Conservation (phyloP, 1,140 invertebrate species). For the Stenopsyche tienmushanensis region DNA sequence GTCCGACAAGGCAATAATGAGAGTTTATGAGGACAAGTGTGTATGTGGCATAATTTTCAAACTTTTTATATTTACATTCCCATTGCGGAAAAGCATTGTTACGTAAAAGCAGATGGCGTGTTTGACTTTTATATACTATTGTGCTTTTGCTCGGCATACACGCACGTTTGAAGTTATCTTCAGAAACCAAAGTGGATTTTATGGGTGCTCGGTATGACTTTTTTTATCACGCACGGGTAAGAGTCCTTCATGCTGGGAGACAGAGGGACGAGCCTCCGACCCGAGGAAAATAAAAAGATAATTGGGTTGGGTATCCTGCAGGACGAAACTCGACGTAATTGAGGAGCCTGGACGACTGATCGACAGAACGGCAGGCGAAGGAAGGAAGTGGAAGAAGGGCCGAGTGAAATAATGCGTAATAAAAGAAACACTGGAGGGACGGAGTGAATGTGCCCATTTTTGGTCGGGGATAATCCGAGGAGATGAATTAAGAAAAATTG, state of each 20-base stretch:
- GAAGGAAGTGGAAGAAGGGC: slow-evolving; percentile 1
- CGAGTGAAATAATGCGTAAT: slow-evolving; percentile 19
- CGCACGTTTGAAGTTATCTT: background rate
- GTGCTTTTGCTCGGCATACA: background rate
- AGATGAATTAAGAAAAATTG: slow-evolving; percentile 11
- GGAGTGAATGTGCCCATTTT: background rate
- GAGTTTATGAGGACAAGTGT: too few relatives aligned
- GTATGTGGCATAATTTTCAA: too few relatives aligned
- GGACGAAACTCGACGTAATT: slow-evolving; percentile 16
- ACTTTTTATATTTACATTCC: too few relatives aligned
- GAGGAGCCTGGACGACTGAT: slow-evolving; percentile 25
- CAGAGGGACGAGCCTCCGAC: slow-evolving; percentile 14
- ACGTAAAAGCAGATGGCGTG: slow-evolving; percentile 1
- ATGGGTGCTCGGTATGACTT: slow-evolving; percentile 12
- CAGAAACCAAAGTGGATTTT: slow-evolving; percentile 20
- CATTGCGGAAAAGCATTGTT: too few relatives aligned
- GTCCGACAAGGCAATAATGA: too few relatives aligned
- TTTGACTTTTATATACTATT: slow-evolving; percentile 15
- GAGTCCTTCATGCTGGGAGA: background rate
- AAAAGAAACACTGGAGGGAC: slow-evolving; percentile 15
- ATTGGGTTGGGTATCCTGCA: slow-evolving; percentile 25
- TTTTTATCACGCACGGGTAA: slow-evolving; percentile 16
- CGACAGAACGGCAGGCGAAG: slow-evolving; percentile 16
- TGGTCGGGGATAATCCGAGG: background rate
- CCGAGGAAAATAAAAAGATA: slow-evolving; percentile 30